Evolutionary conservation across 1,140 invertebrate species (phyloP).

Genomic region (Formica exsecta): DNA sequence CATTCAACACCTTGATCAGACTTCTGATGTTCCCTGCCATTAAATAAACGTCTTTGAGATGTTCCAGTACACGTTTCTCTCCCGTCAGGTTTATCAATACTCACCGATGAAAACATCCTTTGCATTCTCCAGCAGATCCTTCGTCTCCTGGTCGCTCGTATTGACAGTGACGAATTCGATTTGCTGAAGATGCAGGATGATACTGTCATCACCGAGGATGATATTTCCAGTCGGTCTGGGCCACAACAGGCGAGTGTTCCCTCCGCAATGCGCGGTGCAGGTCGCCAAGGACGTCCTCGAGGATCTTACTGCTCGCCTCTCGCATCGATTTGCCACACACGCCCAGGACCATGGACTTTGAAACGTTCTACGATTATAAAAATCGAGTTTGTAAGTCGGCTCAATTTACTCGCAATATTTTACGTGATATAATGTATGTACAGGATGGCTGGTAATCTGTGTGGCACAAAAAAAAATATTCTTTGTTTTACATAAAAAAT

Average conservation of each 20-base stretch:
- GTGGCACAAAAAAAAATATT: background rate
- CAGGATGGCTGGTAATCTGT: background rate
- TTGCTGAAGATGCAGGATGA: conserved; percentile 83
- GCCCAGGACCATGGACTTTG: conserved; percentile 86
- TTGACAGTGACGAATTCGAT: conserved; percentile 85
- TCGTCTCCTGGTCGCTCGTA: conserved; percentile 83
- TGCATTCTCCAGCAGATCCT: conserved; percentile 84
- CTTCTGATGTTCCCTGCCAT: conserved; percentile 82
- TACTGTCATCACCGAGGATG: conserved; percentile 80
- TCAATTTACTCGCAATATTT: background rate
- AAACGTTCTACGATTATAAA: conserved; percentile 77
- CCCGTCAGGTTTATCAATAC: background rate
- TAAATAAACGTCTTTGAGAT: background rate
- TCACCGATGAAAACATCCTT: conserved; percentile 84
- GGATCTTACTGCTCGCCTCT: conserved; percentile 82
- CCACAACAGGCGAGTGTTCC: conserved; percentile 83
- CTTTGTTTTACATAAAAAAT: background rate
- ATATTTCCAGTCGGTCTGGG: conserved; percentile 82
- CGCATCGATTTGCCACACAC: conserved; percentile 83
- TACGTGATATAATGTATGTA: background rate
- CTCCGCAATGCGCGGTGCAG: conserved; percentile 84
- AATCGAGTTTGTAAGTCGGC: background rate
- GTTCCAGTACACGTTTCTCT: background rate
- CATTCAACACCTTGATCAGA: conserved; percentile 79
- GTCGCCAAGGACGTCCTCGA: conserved; percentile 83